Base-by-base conservation (phyloP, 2,888 invertebrate species). In the Spodoptera littoralis region DNA sequence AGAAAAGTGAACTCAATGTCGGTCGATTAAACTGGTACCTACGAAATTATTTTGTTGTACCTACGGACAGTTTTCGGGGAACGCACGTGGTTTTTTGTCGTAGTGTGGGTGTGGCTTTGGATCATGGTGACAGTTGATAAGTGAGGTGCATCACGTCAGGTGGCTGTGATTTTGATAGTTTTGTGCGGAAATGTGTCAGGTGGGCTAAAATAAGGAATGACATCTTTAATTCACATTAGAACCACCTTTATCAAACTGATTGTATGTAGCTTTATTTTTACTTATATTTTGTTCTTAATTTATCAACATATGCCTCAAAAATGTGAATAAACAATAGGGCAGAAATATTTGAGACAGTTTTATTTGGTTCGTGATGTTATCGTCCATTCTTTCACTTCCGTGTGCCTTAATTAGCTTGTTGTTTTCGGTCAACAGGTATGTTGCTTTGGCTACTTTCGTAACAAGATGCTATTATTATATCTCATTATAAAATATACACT, bases 1-100 rank as follows among this genome's bases (percentile, higher is more conserved):
- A 90, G 92, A 91, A 93, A 93, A 92, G 90, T 89, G 91, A 90
- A 88, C 91, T 90, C 85, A 88, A 92, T 90, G 85, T 87, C 80
- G 77, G 73, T 56, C 90, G 92, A 92, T 92, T 90, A 90, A 92
- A 92, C 88, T 85, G 83, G 88, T 88, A 86, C 88, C 85, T 76
- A 85, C 82, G 86, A 90, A 90, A 90, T 91, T 86, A 89, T 90
- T 90, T 90, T 87, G 88, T 74, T 88, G 84, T 83, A 88, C 89
- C 89, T 90, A 86, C 87, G 86, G 82, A 83, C 84, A 85, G 85
- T 83, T 90, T 71, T 77, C 84, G 83, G 88, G 85, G 84, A 82
- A 86, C 84, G 87, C 87, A 88, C 81, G 85, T 85, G 88, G 75
- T 64, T 67, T 62, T 72, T 76, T 72, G 76, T 75, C 18, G 27